phyloP scores from a whole-genome alignment of 2,113 vertebrate species.

The Entomyzon cyanotis region DNA sequence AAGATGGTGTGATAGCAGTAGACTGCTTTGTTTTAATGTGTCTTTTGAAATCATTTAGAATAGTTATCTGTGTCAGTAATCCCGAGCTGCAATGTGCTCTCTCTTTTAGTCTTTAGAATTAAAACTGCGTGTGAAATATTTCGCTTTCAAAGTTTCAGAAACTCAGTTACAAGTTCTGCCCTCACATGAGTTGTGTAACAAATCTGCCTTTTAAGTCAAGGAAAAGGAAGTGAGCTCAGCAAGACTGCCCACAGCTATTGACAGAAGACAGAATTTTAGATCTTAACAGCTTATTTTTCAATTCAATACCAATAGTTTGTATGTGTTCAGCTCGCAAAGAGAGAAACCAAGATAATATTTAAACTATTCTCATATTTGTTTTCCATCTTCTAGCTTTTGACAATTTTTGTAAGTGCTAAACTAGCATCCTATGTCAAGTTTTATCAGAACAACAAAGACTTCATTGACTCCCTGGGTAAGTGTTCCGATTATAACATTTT shows the following conservation, averaged over 20 bases:
- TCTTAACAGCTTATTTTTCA: not conserved
- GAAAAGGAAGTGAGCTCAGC: not conserved
- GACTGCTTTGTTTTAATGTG: not conserved
- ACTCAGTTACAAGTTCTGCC: not conserved
- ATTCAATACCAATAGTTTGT: not conserved
- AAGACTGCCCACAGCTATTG: not conserved
- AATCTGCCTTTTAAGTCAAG: not conserved
- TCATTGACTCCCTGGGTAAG: conserved; percentile 98
- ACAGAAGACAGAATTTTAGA: not conserved
- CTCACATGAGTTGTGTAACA: not conserved
- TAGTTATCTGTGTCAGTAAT: not conserved
- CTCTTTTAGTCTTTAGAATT: not conserved
- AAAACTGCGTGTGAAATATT: not conserved
- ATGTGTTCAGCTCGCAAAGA: not conserved
- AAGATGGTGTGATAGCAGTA: not conserved
- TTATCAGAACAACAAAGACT: conserved; percentile 99
- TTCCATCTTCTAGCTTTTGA: conserved; percentile 85
- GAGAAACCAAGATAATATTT: not conserved
- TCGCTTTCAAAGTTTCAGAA: not conserved
- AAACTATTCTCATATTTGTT: conserved; percentile 29
- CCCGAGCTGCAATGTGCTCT: not conserved
- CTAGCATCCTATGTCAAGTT: conserved; percentile 94
- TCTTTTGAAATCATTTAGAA: not conserved
- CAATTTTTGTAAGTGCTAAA: conserved; percentile 98
- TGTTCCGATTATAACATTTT: conserved; percentile 24